Conservation (phyloP, 2,113 vertebrate genomes). For the Syngnathus typhle region DNA sequence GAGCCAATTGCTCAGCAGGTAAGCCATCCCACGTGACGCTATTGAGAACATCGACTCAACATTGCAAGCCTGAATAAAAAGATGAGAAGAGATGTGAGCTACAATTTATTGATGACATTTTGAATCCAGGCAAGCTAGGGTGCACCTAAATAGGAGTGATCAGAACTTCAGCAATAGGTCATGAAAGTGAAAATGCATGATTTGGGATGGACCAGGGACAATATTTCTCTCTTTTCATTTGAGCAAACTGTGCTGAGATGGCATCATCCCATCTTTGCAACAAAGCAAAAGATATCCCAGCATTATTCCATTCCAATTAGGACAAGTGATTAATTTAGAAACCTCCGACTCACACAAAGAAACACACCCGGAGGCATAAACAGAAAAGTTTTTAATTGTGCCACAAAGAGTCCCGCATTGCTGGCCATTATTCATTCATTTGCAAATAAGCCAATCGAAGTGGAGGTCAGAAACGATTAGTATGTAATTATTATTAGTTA, state of each 20-base stretch:
- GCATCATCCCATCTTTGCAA: background rate
- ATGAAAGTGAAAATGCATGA: too few relatives aligned
- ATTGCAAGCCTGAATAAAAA: too few relatives aligned
- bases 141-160: too few relatives aligned
- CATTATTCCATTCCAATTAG: slow-evolving; percentile 44
- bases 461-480: slow-evolving; percentile 5
- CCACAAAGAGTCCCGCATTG: slow-evolving; percentile 11
- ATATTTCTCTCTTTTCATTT: background rate
- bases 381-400: slow-evolving; percentile 16
- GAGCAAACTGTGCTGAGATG: background rate
- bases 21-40: too few relatives aligned
- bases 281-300: slow-evolving; percentile 7
- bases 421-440: background rate
- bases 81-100: too few relatives aligned
- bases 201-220: too few relatives aligned
- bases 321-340: slow-evolving; percentile 43
- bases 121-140: too few relatives aligned
- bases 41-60: too few relatives aligned
- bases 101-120: too few relatives aligned
- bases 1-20: too few relatives aligned
- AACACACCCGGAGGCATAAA: slow-evolving; percentile 26
- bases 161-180: too few relatives aligned
- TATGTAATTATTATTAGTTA: too few relatives aligned
- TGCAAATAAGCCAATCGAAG: background rate
- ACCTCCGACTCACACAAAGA: slow-evolving; percentile 36